Conservation (phyloP, 2,888 invertebrate genomes). For the Microctonus aethiopoides region DNA sequence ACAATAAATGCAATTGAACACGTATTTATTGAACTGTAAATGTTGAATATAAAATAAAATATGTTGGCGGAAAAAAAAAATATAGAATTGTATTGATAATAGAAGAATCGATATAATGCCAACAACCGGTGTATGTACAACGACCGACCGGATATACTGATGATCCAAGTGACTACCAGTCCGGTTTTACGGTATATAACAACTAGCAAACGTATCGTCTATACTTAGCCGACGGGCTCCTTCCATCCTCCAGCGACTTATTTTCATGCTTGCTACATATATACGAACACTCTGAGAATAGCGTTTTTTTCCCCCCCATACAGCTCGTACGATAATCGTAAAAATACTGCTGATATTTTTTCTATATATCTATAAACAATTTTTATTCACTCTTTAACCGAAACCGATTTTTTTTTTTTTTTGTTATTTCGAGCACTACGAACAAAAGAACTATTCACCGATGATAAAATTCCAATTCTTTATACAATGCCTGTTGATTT, state of each 20-base stretch:
- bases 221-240: conserved; percentile 58
- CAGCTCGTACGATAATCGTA: conserved; percentile 36
- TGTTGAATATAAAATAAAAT: background rate
- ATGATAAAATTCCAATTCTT: background rate
- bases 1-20: background rate
- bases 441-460: no score
- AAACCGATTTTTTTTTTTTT: no score
- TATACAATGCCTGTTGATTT: no score
- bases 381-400: no score
- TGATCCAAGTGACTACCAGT: conserved; percentile 48
- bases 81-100: background rate
- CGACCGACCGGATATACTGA: conserved; percentile 54
- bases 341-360: background rate
- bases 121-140: conserved; percentile 39
- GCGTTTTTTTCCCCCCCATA: conserved; percentile 27
- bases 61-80: conserved; percentile 11
- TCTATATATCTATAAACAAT: background rate
- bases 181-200: conserved; percentile 44
- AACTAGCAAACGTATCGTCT: conserved; percentile 43
- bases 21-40: background rate
- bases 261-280: conserved; percentile 51
- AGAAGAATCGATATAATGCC: conserved; percentile 20
- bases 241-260: conserved; percentile 61
- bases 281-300: conserved; percentile 34
- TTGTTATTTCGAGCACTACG: no score